phyloP scores from a whole-genome alignment of 1,140 invertebrate species.

The Probaryconus sp. region DNA sequence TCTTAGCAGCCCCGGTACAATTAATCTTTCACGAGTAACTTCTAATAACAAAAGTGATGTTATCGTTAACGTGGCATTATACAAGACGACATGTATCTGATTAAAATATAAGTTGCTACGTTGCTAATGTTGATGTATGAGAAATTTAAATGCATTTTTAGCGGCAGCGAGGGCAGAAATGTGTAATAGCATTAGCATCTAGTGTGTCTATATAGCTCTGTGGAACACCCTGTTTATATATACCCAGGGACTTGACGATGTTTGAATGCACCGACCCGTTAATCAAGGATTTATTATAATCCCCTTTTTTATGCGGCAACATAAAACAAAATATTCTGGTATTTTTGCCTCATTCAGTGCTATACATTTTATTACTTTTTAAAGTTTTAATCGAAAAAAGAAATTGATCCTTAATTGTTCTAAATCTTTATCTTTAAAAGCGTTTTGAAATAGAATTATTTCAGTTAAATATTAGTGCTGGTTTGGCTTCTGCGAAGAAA shows the following conservation, averaged over 20 bases:
- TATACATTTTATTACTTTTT: no score
- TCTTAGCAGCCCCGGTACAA: no score
- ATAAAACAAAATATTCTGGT: constrained; percentile 1
- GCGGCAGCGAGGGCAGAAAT: constrained; percentile 60
- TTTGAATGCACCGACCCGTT: constrained; percentile 10
- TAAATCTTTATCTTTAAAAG: no score
- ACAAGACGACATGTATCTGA: no score
- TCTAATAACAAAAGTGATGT: constrained; percentile 1
- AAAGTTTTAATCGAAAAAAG: no score
- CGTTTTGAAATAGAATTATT: no score
- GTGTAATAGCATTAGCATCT: constrained; percentile 64
- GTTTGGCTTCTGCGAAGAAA: no score
- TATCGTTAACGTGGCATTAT: no score
- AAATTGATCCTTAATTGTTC: no score
- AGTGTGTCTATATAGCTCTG: constrained; percentile 57
- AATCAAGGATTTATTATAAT: constrained; percentile 30
- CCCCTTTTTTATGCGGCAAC: constrained; percentile 3
- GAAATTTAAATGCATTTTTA: constrained; percentile 56
- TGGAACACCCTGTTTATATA: constrained; percentile 48
- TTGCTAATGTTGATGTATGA: constrained; percentile 15
- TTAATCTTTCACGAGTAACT: no score
- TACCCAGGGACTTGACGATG: neutral
- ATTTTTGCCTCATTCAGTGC: no score
- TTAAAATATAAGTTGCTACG: neutral
- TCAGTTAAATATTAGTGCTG: no score